Evolutionary conservation across 2,113 vertebrate species (phyloP).

Genomic region (Picathartes gymnocephalus): DNA sequence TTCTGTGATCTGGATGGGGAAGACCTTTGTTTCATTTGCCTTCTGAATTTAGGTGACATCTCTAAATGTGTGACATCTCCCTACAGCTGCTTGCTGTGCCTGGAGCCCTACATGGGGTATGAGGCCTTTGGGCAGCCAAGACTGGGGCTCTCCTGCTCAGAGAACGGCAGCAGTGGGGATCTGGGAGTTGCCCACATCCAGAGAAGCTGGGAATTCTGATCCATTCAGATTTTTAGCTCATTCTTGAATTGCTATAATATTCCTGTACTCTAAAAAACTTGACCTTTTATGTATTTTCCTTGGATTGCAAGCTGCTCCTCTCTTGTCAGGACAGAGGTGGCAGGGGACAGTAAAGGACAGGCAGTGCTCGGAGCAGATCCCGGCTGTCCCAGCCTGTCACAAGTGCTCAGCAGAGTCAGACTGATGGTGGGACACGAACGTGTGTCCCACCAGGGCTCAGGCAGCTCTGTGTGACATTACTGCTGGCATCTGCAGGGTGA

Average conservation of each 20-base stretch:
- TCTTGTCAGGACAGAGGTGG: background rate
- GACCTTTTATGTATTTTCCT: background rate
- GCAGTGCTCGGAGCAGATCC: background rate
- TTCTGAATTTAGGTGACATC: background rate
- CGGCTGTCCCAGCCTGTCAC: background rate
- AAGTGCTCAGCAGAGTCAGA: background rate
- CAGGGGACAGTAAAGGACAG: background rate
- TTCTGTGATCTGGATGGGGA: background rate
- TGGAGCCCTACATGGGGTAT: background rate
- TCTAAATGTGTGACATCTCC: background rate
- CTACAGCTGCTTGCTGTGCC: background rate
- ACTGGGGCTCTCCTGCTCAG: background rate
- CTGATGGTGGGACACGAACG: background rate
- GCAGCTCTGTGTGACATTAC: background rate
- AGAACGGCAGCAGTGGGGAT: fast-evolving
- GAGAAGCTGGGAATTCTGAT: background rate
- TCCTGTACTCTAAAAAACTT: background rate
- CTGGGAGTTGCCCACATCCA: fast-evolving
- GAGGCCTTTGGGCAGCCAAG: fast-evolving
- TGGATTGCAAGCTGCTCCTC: background rate
- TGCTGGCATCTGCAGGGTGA: background rate
- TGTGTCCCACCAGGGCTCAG: background rate
- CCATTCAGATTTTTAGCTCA: background rate
- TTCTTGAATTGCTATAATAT: background rate
- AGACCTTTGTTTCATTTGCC: background rate